phyloP scores from a whole-genome alignment of 2,113 vertebrate genomes.

The Melozone crissalis region DNA sequence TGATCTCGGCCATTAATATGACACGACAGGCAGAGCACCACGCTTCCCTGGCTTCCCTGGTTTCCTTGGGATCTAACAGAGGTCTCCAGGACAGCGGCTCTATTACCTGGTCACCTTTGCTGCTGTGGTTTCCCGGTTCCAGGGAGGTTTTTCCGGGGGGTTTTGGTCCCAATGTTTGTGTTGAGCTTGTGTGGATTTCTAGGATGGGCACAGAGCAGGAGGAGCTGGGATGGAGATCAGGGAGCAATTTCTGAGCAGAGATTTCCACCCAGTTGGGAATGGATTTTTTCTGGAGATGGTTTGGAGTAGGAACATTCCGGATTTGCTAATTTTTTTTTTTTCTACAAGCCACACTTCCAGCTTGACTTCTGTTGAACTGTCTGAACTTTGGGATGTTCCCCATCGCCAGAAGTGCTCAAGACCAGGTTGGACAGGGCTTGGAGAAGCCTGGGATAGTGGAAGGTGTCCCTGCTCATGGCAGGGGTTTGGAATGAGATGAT shows the following conservation, averaged over 20 bases:
- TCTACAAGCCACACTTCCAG: not conserved
- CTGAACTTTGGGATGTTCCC: not conserved
- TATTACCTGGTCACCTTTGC: not conserved
- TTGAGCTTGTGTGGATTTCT: not conserved
- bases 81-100: not conserved
- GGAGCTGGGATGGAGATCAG: not conserved
- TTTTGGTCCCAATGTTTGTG: not conserved
- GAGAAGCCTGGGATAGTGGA: not conserved
- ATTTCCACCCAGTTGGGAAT: not conserved
- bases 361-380: not conserved
- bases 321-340: not conserved
- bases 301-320: not conserved
- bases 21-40: not conserved
- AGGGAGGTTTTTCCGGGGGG: not conserved
- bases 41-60: not conserved
- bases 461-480: not conserved
- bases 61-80: not conserved
- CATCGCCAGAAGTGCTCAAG: rapidly evolving
- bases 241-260: not conserved
- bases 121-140: not conserved
- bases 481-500: not conserved
- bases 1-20: constrained; percentile 42
- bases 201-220: not conserved
- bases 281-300: not conserved
- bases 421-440: not conserved